phyloP scores from a whole-genome alignment of 2,797 vertebrate genomes.

The Cryptoprocta ferox region DNA sequence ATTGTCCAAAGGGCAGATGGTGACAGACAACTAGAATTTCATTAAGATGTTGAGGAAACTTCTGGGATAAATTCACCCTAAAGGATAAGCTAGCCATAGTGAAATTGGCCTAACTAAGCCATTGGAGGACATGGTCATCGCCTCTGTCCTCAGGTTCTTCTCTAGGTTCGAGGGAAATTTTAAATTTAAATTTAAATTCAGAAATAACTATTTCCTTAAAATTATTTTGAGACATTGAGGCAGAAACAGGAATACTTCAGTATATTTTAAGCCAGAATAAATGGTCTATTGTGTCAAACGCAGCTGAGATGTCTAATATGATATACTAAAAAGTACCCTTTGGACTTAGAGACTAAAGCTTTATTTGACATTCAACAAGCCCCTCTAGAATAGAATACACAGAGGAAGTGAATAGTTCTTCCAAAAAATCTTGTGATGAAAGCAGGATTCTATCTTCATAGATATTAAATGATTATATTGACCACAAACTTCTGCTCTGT shows the following conservation, averaged over 20 bases:
- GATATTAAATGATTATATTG: background rate
- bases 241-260: background rate
- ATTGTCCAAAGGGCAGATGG: background rate
- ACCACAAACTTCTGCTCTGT: background rate
- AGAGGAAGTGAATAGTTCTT: background rate
- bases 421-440: background rate
- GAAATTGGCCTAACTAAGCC: background rate
- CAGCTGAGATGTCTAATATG: background rate
- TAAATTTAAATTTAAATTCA: background rate
- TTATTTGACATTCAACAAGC: background rate
- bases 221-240: background rate
- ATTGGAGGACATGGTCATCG: background rate
- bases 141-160: background rate
- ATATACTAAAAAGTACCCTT: background rate
- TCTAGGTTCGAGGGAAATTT: background rate
- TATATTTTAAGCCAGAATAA: constrained; percentile 31
- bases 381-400: background rate
- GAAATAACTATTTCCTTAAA: background rate
- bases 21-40: background rate
- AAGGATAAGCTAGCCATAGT: background rate
- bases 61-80: background rate
- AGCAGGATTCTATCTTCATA: background rate
- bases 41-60: background rate
- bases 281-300: background rate
- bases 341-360: background rate